Conservation (phyloP, 2,888 invertebrate genomes). For the Acanthosepion lycidas region DNA sequence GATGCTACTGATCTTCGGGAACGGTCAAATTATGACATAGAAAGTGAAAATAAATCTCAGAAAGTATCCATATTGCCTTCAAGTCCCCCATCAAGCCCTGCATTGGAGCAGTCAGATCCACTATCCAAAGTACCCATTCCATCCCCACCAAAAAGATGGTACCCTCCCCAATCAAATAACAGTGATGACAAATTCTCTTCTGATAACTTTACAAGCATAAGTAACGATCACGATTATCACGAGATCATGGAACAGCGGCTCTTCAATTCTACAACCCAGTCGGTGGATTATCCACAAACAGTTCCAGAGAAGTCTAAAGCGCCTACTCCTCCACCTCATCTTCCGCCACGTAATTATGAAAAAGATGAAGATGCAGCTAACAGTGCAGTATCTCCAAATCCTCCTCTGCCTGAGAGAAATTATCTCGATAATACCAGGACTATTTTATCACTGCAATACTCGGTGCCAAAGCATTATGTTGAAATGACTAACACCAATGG, state of each 20-base stretch:
- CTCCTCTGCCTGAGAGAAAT: conserved; percentile 38
- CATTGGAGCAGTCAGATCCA: neutral
- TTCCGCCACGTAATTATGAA: conserved; percentile 59
- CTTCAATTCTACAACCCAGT: neutral
- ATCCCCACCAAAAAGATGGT: conserved; percentile 39
- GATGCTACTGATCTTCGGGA: conserved; percentile 53
- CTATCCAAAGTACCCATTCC: neutral
- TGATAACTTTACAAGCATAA: neutral
- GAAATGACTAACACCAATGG: neutral
- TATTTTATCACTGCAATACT: too few relatives aligned
- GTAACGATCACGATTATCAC: conserved; percentile 59
- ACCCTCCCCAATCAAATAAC: conserved; percentile 46
- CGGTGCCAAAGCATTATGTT: neutral
- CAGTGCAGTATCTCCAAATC: neutral
- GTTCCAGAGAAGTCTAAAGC: conserved; percentile 46
- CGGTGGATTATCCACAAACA: neutral
- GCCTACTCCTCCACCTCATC: conserved; percentile 58
- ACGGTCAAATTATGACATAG: neutral
- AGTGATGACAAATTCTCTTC: neutral
- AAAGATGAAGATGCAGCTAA: neutral
- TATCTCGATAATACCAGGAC: conserved; percentile 48
- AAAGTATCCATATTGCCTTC: neutral
- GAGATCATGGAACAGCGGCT: conserved; percentile 59
- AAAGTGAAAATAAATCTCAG: neutral
- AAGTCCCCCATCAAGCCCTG: neutral